Base-by-base conservation (phyloP, 2,113 vertebrate genomes). In the Eurypyga helias region DNA sequence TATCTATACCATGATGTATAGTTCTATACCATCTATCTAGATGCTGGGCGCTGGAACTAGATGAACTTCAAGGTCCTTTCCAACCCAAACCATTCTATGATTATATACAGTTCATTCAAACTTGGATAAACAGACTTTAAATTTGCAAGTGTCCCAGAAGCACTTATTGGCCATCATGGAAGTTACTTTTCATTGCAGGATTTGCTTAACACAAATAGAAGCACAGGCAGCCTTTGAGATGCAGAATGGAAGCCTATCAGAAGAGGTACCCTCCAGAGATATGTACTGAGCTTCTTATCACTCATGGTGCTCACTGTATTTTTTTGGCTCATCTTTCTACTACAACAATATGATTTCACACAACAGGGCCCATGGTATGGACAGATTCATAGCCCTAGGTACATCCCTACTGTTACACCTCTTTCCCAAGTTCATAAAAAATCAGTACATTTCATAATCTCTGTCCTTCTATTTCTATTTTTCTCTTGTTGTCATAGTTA, bases 101-200 rank as follows among this genome's bases (percentile, higher is more conserved):
- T n/a, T n/a, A n/a, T 58, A 9, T 34, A 51, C 6, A 20, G 19
- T 55, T 79, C 2, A 3, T 79, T 90, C 48, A 9, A 5, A n/a
- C 31, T 75, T 89, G 75, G 25, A 29, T 67, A 75, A 84, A 65
- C 7, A 49, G 28, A 25, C 2, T 0, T 11, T 54, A 15, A 18
- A n/a, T 33, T 75, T 85, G 5, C 43, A 67, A 49, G 29, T 25
- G 9, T 70, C 90, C 58, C 6, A 55, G 36, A 73, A 81, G 7
- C 16, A 36, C 8, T 6, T 24, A 46, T 18, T 18, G 10, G 11
- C 25, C n/a, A 16, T 14, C 0, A 0, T 6, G 14, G 26, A 66
- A 54, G 26, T 7, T 55, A 57, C 43, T 95, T 93, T 67, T 51
- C 16, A 46, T 23, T 80, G 29, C 29, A 72, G 71, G 31, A 24